Conservation (phyloP, 2,888 invertebrate genomes). For the Eupithecia centaureata region DNA sequence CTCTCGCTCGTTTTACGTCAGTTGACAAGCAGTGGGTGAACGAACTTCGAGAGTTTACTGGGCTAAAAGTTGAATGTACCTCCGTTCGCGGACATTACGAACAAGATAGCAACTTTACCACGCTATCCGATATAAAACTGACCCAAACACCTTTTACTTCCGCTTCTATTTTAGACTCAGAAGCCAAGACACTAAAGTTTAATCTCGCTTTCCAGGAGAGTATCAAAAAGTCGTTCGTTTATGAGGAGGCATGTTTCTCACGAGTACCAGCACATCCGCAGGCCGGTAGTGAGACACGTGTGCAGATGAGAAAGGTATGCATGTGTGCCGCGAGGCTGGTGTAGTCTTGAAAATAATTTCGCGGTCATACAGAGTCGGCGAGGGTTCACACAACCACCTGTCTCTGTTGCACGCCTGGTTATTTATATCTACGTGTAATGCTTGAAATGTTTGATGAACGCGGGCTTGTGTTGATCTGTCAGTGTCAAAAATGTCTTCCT, state of each 20-base stretch:
- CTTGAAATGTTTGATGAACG: slow-evolving; percentile 32
- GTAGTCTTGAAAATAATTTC: slow-evolving; percentile 85
- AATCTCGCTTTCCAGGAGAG: slow-evolving; percentile 50
- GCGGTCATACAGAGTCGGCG: slow-evolving; percentile 81
- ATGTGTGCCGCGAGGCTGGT: slow-evolving; percentile 73
- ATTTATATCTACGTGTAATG: slow-evolving; percentile 75
- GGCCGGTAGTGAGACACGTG: slow-evolving; percentile 73
- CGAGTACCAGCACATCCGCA: slow-evolving; percentile 78
- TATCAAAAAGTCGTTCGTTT: slow-evolving; percentile 53
- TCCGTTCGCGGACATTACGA: slow-evolving; percentile 84
- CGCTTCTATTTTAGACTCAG: slow-evolving; percentile 49
- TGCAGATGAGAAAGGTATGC: slow-evolving; percentile 59
- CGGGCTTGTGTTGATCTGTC: slow-evolving; percentile 23
- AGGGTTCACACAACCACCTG: slow-evolving; percentile 83
- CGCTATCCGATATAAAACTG: slow-evolving; percentile 56
- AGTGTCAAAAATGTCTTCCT: slow-evolving; percentile 24
- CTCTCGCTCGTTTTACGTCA: slow-evolving; percentile 78
- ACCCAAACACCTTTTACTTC: slow-evolving; percentile 63
- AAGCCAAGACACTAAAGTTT: slow-evolving; percentile 49
- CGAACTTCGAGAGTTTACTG: slow-evolving; percentile 83
- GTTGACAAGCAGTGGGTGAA: slow-evolving; percentile 84
- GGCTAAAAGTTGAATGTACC: slow-evolving; percentile 85
- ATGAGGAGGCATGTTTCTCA: slow-evolving; percentile 77
- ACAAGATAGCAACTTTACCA: slow-evolving; percentile 84
- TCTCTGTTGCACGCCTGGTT: slow-evolving; percentile 81